Evolutionary conservation across 2,888 invertebrate species (phyloP).

Genomic region (Ectobius pallidus): DNA sequence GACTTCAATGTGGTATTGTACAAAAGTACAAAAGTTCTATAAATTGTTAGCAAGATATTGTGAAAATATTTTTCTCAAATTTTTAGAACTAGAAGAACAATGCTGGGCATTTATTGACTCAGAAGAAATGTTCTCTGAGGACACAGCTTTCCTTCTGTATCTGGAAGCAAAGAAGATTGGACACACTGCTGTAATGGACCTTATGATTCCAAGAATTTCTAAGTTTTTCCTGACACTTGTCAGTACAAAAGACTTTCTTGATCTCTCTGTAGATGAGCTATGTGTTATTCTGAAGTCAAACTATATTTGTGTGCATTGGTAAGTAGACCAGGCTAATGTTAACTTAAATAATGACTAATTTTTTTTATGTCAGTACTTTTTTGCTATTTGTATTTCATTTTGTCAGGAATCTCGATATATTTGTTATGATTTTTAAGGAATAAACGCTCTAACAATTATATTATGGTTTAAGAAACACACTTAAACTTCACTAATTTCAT

Average conservation of each 20-base stretch:
- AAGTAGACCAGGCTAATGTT: conserved; percentile 49
- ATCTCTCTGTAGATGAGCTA: conserved; percentile 68
- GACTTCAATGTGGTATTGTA: too few species aligned
- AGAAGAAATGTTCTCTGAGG: conserved; percentile 71
- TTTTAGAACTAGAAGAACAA: conserved; percentile 72
- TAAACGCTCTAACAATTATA: too few species aligned
- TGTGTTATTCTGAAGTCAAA: conserved; percentile 72
- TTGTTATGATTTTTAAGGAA: too few species aligned
- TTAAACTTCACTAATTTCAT: too few species aligned
- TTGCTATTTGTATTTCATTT: too few species aligned
- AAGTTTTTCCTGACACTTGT: conserved; percentile 78
- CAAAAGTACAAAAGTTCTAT: too few species aligned
- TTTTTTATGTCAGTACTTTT: too few species aligned
- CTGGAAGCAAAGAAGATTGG: conserved; percentile 44
- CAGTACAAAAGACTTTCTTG: conserved; percentile 74
- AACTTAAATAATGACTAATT: too few species aligned
- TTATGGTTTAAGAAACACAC: too few species aligned
- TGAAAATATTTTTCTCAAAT: too few species aligned
- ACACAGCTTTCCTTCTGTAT: conserved; percentile 73
- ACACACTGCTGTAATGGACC: conserved; percentile 67
- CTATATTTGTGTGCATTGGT: conserved; percentile 76
- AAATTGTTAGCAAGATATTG: too few species aligned
- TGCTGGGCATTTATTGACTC: conserved; percentile 79
- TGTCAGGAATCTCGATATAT: too few species aligned
- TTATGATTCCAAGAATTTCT: conserved; percentile 76